Conservation (phyloP, 2,888 invertebrate genomes). For the Drosophila diplacantha region DNA sequence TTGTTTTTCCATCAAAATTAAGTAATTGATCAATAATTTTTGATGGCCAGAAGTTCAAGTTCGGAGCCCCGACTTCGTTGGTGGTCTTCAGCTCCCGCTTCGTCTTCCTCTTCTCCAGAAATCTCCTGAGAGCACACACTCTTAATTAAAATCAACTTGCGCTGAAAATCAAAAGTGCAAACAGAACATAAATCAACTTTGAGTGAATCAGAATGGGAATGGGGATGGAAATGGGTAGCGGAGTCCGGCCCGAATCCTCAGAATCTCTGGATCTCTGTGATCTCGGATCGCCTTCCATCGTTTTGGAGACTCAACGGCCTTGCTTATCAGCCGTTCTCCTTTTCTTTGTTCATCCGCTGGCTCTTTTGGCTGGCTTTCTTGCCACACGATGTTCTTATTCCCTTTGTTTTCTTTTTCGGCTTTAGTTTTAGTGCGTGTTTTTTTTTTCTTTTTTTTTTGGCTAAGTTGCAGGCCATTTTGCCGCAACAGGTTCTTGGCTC, state of each 20-base stretch:
- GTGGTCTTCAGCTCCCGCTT: slow-evolving; percentile 28
- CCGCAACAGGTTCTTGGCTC: slow-evolving; percentile 66
- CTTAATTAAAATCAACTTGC: slow-evolving; percentile 65
- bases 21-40: slow-evolving; percentile 10
- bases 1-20: slow-evolving; percentile 1
- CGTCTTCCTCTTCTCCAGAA: slow-evolving; percentile 20
- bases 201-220: slow-evolving; percentile 60
- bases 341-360: slow-evolving; percentile 48
- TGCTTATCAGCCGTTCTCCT: slow-evolving; percentile 65
- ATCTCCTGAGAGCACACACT: slow-evolving; percentile 35
- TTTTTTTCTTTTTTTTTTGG: slow-evolving; percentile 39
- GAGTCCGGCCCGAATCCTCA: slow-evolving; percentile 14
- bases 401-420: slow-evolving; percentile 34
- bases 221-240: slow-evolving; percentile 5
- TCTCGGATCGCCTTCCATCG: slow-evolving; percentile 12
- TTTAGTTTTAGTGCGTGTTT: slow-evolving; percentile 13
- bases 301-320: slow-evolving; percentile 51
- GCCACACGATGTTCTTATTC: slow-evolving; percentile 46
- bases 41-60: slow-evolving; percentile 25
- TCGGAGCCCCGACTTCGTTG: slow-evolving; percentile 30
- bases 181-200: slow-evolving; percentile 69
- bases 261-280: slow-evolving; percentile 19
- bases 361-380: slow-evolving; percentile 51
- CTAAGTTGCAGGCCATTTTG: slow-evolving; percentile 55
- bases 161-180: slow-evolving; percentile 68